These are phyloP conservation scores for Coelopa pilipes DNA, from an alignment of 2,888 invertebrate species.

Conservation along the genomic window DNA sequence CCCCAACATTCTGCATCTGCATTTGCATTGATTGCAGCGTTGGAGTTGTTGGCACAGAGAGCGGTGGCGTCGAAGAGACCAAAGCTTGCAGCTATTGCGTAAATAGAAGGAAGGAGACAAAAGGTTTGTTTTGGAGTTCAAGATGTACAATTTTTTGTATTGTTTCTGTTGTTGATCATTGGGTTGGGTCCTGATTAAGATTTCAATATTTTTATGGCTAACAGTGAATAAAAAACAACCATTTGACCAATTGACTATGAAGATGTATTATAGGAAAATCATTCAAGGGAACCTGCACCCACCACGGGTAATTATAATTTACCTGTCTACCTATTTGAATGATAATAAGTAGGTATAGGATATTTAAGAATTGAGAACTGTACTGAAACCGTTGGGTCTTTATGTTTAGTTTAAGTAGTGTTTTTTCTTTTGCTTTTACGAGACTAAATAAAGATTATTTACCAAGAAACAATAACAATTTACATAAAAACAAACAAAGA, in stretches of 20 bases:
- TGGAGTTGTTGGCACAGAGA: conserved; percentile 64
- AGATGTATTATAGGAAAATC: no score
- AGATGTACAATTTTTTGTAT: background rate
- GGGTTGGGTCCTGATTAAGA: background rate
- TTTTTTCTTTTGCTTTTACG: background rate
- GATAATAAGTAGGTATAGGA: no score
- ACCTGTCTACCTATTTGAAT: no score
- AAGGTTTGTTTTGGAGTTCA: conserved; percentile 26
- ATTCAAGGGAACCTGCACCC: no score
- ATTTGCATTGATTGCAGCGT: conserved; percentile 65
- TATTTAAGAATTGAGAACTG: no score
- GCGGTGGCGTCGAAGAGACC: conserved; percentile 65
- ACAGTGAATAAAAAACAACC: background rate
- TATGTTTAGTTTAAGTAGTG: background rate
- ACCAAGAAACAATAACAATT: conserved; percentile 21
- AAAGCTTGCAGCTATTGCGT: conserved; percentile 65
- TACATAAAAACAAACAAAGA: conserved; percentile 15
- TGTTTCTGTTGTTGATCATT: background rate
- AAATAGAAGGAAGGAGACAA: conserved; percentile 37
- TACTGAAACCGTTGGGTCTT: no score
- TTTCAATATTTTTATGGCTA: background rate
- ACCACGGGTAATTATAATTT: no score
- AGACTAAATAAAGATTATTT: conserved; percentile 11
- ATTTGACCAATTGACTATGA: no score
- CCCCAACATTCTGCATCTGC: conserved; percentile 60